phyloP scores from a whole-genome alignment of 2,113 vertebrate species.

The Laticauda colubrina region DNA sequence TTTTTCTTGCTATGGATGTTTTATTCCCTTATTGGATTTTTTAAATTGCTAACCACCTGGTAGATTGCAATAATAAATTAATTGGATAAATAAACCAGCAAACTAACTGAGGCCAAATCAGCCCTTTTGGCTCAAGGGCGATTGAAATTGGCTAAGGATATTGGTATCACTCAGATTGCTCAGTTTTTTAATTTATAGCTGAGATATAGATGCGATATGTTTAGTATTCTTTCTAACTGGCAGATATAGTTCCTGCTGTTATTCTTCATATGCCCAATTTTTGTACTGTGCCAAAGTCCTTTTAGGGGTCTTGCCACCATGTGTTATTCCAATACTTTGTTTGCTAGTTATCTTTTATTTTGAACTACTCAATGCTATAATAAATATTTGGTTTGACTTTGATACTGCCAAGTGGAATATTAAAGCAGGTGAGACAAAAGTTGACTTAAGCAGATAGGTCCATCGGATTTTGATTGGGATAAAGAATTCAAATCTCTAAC shows the following conservation, averaged over 20 bases:
- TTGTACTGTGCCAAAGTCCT: background rate
- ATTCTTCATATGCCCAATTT: background rate
- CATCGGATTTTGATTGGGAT: background rate
- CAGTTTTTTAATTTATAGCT: background rate
- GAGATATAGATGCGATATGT: background rate
- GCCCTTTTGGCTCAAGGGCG: background rate
- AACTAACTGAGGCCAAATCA: background rate
- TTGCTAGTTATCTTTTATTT: background rate
- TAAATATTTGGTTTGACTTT: background rate
- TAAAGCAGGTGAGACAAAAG: background rate
- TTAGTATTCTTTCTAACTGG: background rate
- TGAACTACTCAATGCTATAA: background rate
- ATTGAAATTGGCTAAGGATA: background rate
- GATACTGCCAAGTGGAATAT: background rate
- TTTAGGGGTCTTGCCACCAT: background rate
- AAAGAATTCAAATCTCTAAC: background rate
- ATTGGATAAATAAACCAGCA: background rate
- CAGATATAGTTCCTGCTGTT: background rate
- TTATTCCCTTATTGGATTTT: background rate
- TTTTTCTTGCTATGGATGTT: background rate
- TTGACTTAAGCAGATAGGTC: background rate
- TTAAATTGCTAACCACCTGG: background rate
- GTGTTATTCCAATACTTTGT: background rate
- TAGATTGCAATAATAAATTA: background rate
- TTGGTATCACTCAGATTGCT: background rate